Base-by-base conservation (phyloP, 92 coral and sea anemone genomes). In the Parazoanthus swiftii region DNA sequence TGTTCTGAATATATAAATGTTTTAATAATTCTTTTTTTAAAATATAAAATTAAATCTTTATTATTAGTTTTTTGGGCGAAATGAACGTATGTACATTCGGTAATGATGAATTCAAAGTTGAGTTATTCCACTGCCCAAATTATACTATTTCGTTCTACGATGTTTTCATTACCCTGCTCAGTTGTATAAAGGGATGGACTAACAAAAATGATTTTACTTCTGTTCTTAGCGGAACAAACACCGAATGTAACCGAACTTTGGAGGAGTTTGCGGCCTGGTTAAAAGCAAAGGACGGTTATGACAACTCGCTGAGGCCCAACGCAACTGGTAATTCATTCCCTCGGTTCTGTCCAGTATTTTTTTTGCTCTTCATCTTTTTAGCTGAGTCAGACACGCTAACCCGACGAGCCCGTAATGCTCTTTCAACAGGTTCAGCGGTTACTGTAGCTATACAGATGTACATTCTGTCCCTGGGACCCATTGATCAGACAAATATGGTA, bases 401-500 rank as follows among this genome's bases (percentile, higher is more conserved):
- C 2, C 9, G 59, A 13, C 2, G 36, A 77, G 11, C 13, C 33
- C 38, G 54, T n/a, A 2, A n/a, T 48, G 16, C 6, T 81, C 43
- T 59, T 33, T 37, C 74, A 81, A 37, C 51, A 81, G 85, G 85
- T 15, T 63, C 85, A 33, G 85, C 85, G 46, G 85, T 81, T 29
- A 35, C 16, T 3, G 85, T 81, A 1, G 59, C 85, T 18, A 50
- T 63, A 5, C 85, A 81, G 74, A 81, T 81, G 85, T 81, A 81
- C 50, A 59, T 81, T 36, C 85, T 81, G 14, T 16, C 85, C 13
- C 85, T 81, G 0, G 85, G 85, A 37, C 85, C 85, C 0, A 3
- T 81, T 20, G 85, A 81, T 43, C 85, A 81, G 85, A 81, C 85
- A 33, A 81, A 81, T 21, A 81, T 81, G 85, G 85, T 81, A 36